Evolutionary conservation across 2,113 vertebrate genomes (phyloP).

Genomic region (Amphiprion ocellaris): DNA sequence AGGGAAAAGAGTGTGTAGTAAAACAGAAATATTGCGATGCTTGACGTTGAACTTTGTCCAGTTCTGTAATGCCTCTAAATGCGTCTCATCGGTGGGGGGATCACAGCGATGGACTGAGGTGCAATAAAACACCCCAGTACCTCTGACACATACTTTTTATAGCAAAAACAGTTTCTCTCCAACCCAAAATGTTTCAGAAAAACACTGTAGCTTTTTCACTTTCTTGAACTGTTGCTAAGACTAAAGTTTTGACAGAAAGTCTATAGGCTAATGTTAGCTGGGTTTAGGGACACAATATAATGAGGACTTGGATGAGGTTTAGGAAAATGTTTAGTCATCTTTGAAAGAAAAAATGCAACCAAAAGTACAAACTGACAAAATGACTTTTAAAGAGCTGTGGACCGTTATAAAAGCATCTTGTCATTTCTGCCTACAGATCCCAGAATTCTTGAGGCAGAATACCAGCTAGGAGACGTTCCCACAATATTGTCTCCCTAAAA

Average conservation of each 20-base stretch:
- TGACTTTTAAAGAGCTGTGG: no score
- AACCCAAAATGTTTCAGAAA: slow-evolving; percentile 12
- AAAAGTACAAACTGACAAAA: no score
- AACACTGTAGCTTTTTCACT: neutral
- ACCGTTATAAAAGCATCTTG: no score
- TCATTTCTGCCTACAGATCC: no score
- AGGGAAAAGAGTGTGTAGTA: slow-evolving; percentile 66
- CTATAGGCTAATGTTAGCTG: neutral
- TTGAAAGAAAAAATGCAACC: no score
- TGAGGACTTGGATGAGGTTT: no score
- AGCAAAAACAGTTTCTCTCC: slow-evolving; percentile 21
- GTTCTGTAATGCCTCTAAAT: slow-evolving; percentile 72
- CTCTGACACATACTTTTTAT: slow-evolving; percentile 40
- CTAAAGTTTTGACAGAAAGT: neutral
- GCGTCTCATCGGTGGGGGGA: slow-evolving; percentile 67
- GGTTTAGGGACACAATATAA: no score
- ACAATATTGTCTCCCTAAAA: no score
- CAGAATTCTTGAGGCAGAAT: no score
- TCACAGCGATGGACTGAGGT: slow-evolving; percentile 59
- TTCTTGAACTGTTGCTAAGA: neutral
- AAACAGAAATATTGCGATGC: slow-evolving; percentile 72
- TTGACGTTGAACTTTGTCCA: slow-evolving; percentile 72
- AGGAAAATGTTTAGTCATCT: no score
- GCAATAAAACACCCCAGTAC: slow-evolving; percentile 63
- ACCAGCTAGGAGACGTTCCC: no score